phyloP scores from a whole-genome alignment of 2,888 invertebrate species.

The Sinelater perroti region DNA sequence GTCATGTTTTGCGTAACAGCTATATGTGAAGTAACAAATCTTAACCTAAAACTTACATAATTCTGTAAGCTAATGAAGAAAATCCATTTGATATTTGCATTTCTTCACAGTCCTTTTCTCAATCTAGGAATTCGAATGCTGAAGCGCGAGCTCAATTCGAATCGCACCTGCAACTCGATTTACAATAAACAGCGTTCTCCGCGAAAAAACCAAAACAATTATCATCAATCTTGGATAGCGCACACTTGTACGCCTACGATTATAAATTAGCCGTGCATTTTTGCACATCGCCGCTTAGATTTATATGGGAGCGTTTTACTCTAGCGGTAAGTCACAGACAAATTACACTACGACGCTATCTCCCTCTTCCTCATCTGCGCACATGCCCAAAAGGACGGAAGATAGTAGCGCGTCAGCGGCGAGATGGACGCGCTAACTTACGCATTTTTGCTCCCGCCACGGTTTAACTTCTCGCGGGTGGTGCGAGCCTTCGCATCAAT shows the following conservation, averaged over 20 bases:
- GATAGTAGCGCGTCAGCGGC: not conserved
- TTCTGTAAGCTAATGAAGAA: too few relatives aligned
- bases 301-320: slow-evolving; percentile 29
- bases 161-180: slow-evolving; percentile 9
- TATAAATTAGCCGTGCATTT: slow-evolving; percentile 44
- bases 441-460: slow-evolving; percentile 22
- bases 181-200: slow-evolving; percentile 17
- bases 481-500: slow-evolving; percentile 34
- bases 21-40: too few relatives aligned
- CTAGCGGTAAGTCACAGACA: slow-evolving; percentile 17
- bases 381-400: not conserved
- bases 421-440: slow-evolving; percentile 6
- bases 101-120: too few relatives aligned
- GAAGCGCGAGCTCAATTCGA: too few relatives aligned
- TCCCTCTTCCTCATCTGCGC: not conserved
- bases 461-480: slow-evolving; percentile 39
- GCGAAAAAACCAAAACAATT: slow-evolving; percentile 47
- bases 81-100: too few relatives aligned
- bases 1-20: too few relatives aligned
- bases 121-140: too few relatives aligned
- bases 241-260: slow-evolving; percentile 51
- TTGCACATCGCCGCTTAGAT: slow-evolving; percentile 23
- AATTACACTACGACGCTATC: not conserved
- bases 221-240: slow-evolving; percentile 51
- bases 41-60: too few relatives aligned